Evolutionary conservation across 2,888 invertebrate species (phyloP), one percentile per base, ranked within the genome.

Genomic region (Yponomeuta plumbellus): DNA sequence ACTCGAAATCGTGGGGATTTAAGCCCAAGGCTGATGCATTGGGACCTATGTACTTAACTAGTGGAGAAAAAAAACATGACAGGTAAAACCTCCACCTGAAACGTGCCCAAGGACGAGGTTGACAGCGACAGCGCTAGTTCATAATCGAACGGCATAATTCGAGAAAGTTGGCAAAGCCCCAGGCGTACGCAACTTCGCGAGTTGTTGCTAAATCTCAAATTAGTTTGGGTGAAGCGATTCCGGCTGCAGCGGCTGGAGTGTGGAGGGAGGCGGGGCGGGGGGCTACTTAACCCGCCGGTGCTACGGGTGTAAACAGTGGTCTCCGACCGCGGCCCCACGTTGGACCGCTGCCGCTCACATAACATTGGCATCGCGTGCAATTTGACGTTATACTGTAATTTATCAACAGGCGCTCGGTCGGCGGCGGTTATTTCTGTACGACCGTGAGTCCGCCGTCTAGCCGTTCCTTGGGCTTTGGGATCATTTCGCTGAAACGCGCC

Each of bases 371-470:
- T 59, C 13, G 22, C 22, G 59, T 22, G 59, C 23, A 59, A 59
- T 59, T 59, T 23, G 17, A 59, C 20, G 59, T 21, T 52, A 59
- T 11, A 59, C 34, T 21, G 59, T 22, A 59, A 59, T 59, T 22
- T 21, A 59, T 59, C 21, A 21, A 21, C 20, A 21, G 21, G 34
- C 23, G 63, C 23, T 44, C 44, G 20, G 40, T 21, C 34, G 56
- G 63, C n/a, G 58, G 62, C 73, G 78, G 79, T 81, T 87, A 88
- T 88, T 89, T 88, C 78, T 69, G 83, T 79, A 79, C 77, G 88
- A 72, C 88, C 86, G 77, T 86, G 88, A 86, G 80, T 77, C 75
- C 76, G 78, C 64, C 65, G 56, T 71, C 79, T 76, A 78, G 75
- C 80, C 79, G 79, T 81, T 81, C 81, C 80, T 80, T 79, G 77